A percentile compares a stretch with the other conserved stretches of the same genome.
These are phyloP conservation scores for Scaptomyza cyrtandrae DNA, from an alignment of 2,888 invertebrate species.

Conservation along the genomic window DNA sequence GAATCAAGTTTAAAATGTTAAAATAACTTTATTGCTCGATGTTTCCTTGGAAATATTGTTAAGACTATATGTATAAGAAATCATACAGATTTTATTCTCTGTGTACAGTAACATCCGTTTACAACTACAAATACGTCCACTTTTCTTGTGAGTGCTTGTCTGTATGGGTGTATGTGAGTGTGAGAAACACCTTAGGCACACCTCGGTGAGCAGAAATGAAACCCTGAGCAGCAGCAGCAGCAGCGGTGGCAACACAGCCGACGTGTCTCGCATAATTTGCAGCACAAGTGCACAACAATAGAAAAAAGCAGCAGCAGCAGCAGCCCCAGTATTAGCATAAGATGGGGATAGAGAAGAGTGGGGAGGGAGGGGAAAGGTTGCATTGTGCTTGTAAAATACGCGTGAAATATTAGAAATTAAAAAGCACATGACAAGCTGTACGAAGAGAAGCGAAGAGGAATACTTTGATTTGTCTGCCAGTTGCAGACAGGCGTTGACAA, in stretches of 20 bases:
- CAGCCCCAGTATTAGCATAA: slow-evolving; percentile 61
- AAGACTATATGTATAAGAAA: background rate
- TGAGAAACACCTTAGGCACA: slow-evolving; percentile 71
- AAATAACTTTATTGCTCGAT: no score
- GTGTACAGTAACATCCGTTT: background rate
- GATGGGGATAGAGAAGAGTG: background rate
- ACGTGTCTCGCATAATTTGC: slow-evolving; percentile 80
- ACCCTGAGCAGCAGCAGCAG: slow-evolving; percentile 4
- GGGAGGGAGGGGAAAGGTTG: background rate
- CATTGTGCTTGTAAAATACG: slow-evolving; percentile 38
- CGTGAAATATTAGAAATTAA: slow-evolving; percentile 79
- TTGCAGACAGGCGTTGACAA: slow-evolving; percentile 53
- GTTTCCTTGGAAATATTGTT: background rate
- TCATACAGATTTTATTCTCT: background rate
- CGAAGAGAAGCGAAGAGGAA: slow-evolving; percentile 10
- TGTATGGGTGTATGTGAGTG: background rate
- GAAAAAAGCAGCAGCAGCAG: slow-evolving; percentile 29
- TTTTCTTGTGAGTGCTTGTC: background rate
- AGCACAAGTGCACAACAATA: slow-evolving; percentile 75
- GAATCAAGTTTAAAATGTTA: background rate
- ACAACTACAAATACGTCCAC: background rate
- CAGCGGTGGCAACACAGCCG: slow-evolving; percentile 35
- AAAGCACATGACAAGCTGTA: slow-evolving; percentile 72
- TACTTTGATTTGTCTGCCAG: slow-evolving; percentile 78
- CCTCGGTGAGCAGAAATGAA: slow-evolving; percentile 54